Conservation (phyloP, 2,113 vertebrate species). For the Parus major region DNA sequence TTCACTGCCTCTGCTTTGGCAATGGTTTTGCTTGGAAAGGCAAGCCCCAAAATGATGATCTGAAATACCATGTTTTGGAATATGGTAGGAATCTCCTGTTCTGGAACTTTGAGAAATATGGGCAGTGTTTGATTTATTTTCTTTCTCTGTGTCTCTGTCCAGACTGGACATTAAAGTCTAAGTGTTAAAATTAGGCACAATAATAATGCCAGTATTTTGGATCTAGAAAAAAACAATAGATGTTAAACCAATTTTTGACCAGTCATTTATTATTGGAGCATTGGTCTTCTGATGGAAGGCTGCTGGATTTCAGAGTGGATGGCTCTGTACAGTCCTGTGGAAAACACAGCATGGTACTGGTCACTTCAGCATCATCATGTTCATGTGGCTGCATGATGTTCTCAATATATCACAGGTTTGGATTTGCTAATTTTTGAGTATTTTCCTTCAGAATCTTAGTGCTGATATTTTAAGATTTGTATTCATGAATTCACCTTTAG, state of each 20-base stretch:
- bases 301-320: background rate
- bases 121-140: background rate
- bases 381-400: background rate
- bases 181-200: background rate
- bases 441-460: background rate
- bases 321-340: background rate
- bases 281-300: background rate
- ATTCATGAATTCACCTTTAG: background rate
- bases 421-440: background rate
- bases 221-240: background rate
- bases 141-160: background rate
- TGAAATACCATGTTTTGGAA: background rate
- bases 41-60: background rate
- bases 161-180: background rate
- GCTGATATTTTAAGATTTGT: background rate
- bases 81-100: background rate
- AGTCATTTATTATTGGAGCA: background rate
- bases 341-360: background rate
- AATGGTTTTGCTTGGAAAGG: background rate
- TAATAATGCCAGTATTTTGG: background rate
- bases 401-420: background rate
- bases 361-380: background rate
- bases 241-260: background rate
- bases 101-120: background rate
- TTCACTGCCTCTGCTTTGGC: background rate